A percentile compares a stretch with the other conserved stretches of the same genome.
Evolutionary conservation across 2,797 vertebrate species (phyloP).

Genomic region (Sebastes reedi): DNA sequence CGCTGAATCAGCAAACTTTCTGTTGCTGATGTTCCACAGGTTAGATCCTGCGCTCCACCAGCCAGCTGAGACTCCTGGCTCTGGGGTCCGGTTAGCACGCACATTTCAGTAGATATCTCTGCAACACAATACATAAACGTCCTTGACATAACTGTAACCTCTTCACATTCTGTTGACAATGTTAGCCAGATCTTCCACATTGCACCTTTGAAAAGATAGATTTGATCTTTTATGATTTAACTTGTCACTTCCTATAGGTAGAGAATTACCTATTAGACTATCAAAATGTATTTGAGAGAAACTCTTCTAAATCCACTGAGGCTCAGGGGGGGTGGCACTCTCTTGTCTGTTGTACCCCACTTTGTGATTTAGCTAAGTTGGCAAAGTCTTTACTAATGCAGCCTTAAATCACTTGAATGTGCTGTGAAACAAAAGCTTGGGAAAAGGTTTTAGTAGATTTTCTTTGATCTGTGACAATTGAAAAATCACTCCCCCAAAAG

Average conservation of each 20-base stretch:
- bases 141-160: background rate
- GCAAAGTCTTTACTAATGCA: conserved; percentile 15
- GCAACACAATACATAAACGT: background rate
- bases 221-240: background rate
- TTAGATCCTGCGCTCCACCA: too few species aligned
- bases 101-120: background rate
- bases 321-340: background rate
- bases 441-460: conserved; percentile 3
- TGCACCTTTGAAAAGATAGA: background rate
- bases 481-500: conserved; percentile 1
- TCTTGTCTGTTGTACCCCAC: background rate
- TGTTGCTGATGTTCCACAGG: too few species aligned
- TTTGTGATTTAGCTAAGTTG: conserved; percentile 32
- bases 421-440: conserved; percentile 2
- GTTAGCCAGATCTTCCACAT: background rate
- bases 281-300: conserved; percentile 2
- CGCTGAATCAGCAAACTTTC: too few species aligned
- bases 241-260: background rate
- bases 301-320: background rate
- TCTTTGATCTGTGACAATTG: conserved; percentile 2
- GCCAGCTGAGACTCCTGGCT: too few species aligned
- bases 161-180: background rate
- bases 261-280: background rate
- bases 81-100: background rate
- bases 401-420: conserved; percentile 31